Conservation (phyloP, 1,140 invertebrate species). For the Drosophila nigrodunni region DNA sequence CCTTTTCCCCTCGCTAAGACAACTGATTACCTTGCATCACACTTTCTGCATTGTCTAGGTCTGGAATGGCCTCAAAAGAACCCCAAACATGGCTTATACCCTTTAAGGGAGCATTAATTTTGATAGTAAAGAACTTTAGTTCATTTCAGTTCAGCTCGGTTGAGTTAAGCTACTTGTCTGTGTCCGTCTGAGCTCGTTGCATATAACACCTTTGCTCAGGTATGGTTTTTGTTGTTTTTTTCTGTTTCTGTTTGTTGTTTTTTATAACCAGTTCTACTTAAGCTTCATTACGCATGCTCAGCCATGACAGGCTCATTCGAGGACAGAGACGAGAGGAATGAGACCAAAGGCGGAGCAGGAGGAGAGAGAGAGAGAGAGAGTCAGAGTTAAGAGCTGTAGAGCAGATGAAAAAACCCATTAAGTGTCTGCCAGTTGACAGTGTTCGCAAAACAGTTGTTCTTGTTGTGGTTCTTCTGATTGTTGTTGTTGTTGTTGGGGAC, state of each 20-base stretch:
- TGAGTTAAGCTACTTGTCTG: slow-evolving; percentile 34
- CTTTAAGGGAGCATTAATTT: neutral
- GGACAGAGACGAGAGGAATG: slow-evolving; percentile 4
- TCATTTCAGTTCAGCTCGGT: neutral
- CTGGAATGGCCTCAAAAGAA: neutral
- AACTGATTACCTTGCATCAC: slow-evolving; percentile 12
- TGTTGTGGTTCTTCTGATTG: neutral
- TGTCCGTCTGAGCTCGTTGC: slow-evolving; percentile 14
- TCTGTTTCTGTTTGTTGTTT: slow-evolving; percentile 5
- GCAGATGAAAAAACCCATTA: slow-evolving; percentile 73
- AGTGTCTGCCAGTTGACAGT: slow-evolving; percentile 79
- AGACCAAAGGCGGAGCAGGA: neutral
- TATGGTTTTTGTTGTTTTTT: neutral
- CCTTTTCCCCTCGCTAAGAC: neutral
- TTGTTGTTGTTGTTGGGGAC: slow-evolving; percentile 25
- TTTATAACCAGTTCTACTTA: slow-evolving; percentile 81
- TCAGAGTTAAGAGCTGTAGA: slow-evolving; percentile 6
- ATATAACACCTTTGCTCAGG: slow-evolving; percentile 34
- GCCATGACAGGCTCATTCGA: slow-evolving; percentile 70
- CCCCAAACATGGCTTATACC: slow-evolving; percentile 10
- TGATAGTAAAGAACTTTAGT: slow-evolving; percentile 11
- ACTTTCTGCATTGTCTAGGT: slow-evolving; percentile 1
- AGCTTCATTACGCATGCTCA: slow-evolving; percentile 82
- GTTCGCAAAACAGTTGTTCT: slow-evolving; percentile 62
- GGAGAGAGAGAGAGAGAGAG: neutral